These are phyloP conservation scores for Horisme vitalbata DNA, from an alignment of 2,888 invertebrate species.

Conservation along the genomic window DNA sequence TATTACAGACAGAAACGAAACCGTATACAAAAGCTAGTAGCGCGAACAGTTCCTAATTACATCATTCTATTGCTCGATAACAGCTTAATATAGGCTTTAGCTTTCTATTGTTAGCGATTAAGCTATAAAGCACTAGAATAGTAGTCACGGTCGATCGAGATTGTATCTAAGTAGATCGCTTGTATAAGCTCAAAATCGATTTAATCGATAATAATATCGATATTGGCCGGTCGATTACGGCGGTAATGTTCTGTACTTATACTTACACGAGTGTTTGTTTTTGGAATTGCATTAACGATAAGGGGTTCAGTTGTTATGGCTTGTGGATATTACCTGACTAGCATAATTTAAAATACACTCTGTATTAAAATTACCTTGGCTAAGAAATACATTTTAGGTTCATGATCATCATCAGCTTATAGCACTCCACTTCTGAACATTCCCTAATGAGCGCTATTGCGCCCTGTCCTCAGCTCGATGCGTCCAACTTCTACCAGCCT, in stretches of 20 bases:
- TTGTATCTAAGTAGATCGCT: conserved; percentile 59
- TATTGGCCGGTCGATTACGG: conserved; percentile 17
- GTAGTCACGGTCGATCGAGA: conserved; percentile 56
- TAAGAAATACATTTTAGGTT: too few relatives aligned
- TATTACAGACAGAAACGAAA: too few relatives aligned
- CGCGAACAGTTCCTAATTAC: conserved; percentile 9
- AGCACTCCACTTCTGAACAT: too few relatives aligned
- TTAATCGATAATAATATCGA: conserved; percentile 66
- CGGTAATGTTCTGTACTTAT: conserved; percentile 18
- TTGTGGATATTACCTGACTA: background rate
- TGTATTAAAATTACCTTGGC: too few relatives aligned
- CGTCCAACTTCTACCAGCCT: too few relatives aligned
- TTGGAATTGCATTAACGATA: conserved; percentile 5
- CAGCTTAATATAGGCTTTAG: conserved; percentile 40
- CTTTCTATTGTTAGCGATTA: conserved; percentile 65
- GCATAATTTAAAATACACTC: too few relatives aligned
- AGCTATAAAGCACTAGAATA: conserved; percentile 62
- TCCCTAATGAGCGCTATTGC: too few relatives aligned
- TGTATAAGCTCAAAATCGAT: conserved; percentile 53
- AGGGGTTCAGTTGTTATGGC: background rate
- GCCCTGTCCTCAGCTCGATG: too few relatives aligned
- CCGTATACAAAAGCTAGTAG: background rate
- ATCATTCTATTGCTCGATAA: conserved; percentile 2
- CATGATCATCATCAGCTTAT: too few relatives aligned
- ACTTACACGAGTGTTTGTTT: conserved; percentile 21